Conservation (phyloP, 2,888 invertebrate genomes). For the Scaptomyza tumidula region DNA sequence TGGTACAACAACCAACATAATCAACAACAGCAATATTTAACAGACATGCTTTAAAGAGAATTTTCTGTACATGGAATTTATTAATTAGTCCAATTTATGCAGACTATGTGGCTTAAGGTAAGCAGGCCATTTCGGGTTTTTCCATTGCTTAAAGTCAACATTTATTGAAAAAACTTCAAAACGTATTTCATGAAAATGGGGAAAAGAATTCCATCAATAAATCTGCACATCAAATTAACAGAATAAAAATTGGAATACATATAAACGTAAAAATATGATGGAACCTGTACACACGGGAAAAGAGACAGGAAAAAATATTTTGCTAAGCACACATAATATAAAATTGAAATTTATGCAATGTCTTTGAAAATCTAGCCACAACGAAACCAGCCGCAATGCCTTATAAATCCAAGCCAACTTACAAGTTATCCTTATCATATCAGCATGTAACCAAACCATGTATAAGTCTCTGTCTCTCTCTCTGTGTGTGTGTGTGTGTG, state of each 20-base stretch:
- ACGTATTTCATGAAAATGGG: slow-evolving; percentile 1
- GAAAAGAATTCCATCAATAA: not conserved
- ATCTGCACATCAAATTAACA: slow-evolving; percentile 23
- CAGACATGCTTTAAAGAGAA: slow-evolving; percentile 24
- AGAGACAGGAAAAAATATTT: slow-evolving; percentile 61
- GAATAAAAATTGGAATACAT: not conserved
- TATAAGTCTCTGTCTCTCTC: not conserved
- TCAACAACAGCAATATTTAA: slow-evolving; percentile 17
- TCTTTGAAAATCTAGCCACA: slow-evolving; percentile 45
- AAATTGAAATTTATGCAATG: slow-evolving; percentile 75
- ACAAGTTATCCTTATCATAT: slow-evolving; percentile 64
- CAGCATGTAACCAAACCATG: slow-evolving; percentile 41
- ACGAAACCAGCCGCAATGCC: slow-evolving; percentile 20
- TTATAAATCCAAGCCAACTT: slow-evolving; percentile 58
- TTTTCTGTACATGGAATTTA: slow-evolving; percentile 59
- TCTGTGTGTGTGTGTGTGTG: not conserved
- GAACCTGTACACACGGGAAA: slow-evolving; percentile 8
- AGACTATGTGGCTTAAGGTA: slow-evolving; percentile 27
- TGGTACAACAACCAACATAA: not conserved
- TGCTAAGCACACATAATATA: slow-evolving; percentile 71
- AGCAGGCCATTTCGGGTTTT: slow-evolving; percentile 12
- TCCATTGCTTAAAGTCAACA: slow-evolving; percentile 11
- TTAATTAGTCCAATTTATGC: slow-evolving; percentile 60
- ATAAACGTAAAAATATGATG: slow-evolving; percentile 21
- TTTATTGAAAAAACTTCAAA: slow-evolving; percentile 2